A percentile compares a stretch with the other conserved stretches of the same genome.
Conservation (phyloP, 1,140 invertebrate species). For the Drosophila rufa region DNA sequence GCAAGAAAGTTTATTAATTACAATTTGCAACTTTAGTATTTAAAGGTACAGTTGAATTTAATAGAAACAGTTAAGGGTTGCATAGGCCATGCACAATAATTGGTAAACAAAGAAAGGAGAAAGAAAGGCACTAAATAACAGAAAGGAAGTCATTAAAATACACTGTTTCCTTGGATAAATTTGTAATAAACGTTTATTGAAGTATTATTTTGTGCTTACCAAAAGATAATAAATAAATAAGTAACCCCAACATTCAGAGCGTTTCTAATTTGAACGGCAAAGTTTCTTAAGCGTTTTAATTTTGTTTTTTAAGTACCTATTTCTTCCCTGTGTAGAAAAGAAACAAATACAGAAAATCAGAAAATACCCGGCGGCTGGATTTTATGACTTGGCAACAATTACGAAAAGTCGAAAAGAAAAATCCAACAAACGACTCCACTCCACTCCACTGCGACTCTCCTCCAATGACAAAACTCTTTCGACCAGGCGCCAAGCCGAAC, state of each 20-base stretch:
- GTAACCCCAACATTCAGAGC: neutral
- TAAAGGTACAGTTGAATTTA: neutral
- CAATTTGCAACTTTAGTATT: neutral
- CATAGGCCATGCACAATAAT: no score
- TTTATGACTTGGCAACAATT: conserved; percentile 63
- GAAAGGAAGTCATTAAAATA: conserved; percentile 1
- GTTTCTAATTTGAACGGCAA: neutral
- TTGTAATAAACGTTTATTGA: neutral
- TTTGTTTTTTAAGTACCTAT: conserved; percentile 5
- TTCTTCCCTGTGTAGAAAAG: conserved; percentile 26
- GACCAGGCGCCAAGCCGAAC: conserved; percentile 1
- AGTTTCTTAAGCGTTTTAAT: neutral
- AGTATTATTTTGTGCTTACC: neutral
- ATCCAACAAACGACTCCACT: conserved; percentile 23
- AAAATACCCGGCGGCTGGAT: conserved; percentile 49
- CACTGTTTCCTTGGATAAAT: neutral
- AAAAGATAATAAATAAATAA: conserved; percentile 2
- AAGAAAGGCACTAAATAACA: neutral
- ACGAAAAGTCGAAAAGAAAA: conserved; percentile 44
- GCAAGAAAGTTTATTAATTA: conserved; percentile 13
- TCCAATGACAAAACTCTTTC: conserved; percentile 39
- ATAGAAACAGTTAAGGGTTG: neutral
- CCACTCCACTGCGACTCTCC: conserved; percentile 4
- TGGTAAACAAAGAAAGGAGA: neutral
- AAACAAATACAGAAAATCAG: conserved; percentile 50